Evolutionary conservation across 2,797 vertebrate genomes (phyloP).

Genomic region (Tauraco hartlaubi): DNA sequence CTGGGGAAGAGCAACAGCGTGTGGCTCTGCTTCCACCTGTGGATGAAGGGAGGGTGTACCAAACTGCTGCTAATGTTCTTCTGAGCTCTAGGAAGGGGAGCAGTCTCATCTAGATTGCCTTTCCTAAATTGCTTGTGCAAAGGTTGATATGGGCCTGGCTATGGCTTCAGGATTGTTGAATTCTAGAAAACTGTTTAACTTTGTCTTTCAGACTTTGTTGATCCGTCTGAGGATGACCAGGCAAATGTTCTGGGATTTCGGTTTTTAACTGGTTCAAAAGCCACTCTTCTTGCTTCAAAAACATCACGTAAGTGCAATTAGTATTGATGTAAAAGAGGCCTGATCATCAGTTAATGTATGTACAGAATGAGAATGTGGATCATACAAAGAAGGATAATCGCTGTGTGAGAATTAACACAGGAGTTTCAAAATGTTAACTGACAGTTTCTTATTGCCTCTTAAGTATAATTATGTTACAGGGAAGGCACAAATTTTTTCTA

Average conservation of each 20-base stretch:
- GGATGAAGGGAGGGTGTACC: background rate
- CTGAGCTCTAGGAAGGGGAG: background rate
- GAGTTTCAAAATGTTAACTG: background rate
- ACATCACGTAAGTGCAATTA: conserved; percentile 91
- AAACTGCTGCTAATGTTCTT: background rate
- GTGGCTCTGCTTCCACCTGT: background rate
- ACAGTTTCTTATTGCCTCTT: background rate
- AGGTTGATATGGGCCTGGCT: background rate
- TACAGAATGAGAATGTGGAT: background rate
- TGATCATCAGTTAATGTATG: background rate
- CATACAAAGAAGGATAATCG: background rate
- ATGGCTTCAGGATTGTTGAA: background rate
- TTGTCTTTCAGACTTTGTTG: conserved; percentile 86
- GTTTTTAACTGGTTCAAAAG: conserved; percentile 88
- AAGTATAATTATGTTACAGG: background rate
- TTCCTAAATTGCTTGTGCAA: background rate
- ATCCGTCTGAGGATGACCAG: conserved; percentile 87
- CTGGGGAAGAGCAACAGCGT: background rate
- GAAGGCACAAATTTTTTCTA: background rate
- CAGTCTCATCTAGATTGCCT: background rate
- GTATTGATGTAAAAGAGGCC: background rate
- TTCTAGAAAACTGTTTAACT: background rate
- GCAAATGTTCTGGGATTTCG: conserved; percentile 90
- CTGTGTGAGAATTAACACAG: background rate
- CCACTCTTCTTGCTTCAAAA: conserved; percentile 93